Evolutionary conservation across 2,888 invertebrate species (phyloP).

Genomic region (Hylaea fasciaria): DNA sequence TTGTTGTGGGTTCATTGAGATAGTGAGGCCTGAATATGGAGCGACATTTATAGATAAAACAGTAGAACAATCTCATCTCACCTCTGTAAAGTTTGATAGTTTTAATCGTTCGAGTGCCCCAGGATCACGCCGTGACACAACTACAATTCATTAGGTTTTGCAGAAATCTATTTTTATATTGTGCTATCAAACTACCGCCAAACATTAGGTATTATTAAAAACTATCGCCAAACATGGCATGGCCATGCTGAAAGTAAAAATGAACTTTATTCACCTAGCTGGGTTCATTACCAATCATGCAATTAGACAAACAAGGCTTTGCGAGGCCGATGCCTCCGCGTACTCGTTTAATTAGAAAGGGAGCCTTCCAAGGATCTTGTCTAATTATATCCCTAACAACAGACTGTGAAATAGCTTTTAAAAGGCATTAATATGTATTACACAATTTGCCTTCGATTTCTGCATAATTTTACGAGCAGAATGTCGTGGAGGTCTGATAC

Average conservation of each 20-base stretch:
- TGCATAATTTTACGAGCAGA: conserved; percentile 18
- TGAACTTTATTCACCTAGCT: conserved; percentile 7
- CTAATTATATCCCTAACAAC: conserved; percentile 7
- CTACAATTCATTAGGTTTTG: no score
- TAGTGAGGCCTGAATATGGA: conserved; percentile 1
- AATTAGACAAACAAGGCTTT: conserved; percentile 23
- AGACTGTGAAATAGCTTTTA: conserved; percentile 18
- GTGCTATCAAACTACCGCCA: no score
- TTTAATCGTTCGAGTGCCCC: no score
- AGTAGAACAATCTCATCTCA: no score
- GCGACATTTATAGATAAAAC: no score
- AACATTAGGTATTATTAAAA: no score
- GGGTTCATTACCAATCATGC: conserved; percentile 15
- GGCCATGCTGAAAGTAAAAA: background rate
- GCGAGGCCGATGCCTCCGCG: conserved; percentile 18
- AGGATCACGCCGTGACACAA: no score
- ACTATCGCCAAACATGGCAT: background rate
- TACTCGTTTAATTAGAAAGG: conserved; percentile 38
- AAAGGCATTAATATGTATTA: conserved; percentile 18
- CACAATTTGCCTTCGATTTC: conserved; percentile 22
- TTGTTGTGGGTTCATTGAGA: conserved; percentile 10
- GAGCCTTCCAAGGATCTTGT: conserved; percentile 35
- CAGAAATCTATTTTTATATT: no score
- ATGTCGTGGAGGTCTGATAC: conserved; percentile 8
- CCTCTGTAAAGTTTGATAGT: no score